Evolutionary conservation across 2,888 invertebrate genomes (phyloP).

Genomic region (Dromius quadrimaculatus): DNA sequence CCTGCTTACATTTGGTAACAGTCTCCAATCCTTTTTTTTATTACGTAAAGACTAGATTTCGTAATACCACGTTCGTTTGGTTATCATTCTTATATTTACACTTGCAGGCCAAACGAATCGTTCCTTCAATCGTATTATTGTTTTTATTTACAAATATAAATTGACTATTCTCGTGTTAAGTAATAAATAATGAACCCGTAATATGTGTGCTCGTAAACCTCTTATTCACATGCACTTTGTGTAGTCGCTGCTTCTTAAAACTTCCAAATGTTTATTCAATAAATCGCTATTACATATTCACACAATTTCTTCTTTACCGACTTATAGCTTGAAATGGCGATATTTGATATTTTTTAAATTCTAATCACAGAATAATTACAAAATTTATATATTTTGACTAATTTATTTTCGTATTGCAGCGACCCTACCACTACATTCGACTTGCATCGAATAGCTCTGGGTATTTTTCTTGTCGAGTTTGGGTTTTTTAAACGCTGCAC

Average conservation of each 20-base stretch:
- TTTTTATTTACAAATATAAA: conserved; percentile 37
- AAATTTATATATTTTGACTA: no score
- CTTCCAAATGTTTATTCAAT: no score
- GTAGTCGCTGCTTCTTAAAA: conserved; percentile 4
- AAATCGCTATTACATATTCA: no score
- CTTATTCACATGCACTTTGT: conserved; percentile 9
- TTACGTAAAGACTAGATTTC: conserved; percentile 44
- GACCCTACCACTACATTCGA: no score
- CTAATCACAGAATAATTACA: no score
- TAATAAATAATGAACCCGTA: conserved; percentile 47
- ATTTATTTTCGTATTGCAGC: no score
- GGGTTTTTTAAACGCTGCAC: conserved; percentile 68
- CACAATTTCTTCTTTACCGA: no score
- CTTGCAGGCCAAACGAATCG: conserved; percentile 22
- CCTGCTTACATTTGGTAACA: conserved; percentile 34
- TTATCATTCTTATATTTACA: conserved; percentile 35
- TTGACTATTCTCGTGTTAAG: conserved; percentile 41
- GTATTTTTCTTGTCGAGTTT: background rate
- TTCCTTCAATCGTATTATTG: conserved; percentile 10
- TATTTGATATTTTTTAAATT: no score
- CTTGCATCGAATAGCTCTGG: no score
- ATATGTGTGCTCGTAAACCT: conserved; percentile 27
- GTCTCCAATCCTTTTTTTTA: conserved; percentile 42
- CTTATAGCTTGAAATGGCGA: no score
- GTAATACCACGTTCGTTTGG: conserved; percentile 40